Evolutionary conservation across 2,888 invertebrate species (phyloP).

Genomic region (Brenthis daphne): DNA sequence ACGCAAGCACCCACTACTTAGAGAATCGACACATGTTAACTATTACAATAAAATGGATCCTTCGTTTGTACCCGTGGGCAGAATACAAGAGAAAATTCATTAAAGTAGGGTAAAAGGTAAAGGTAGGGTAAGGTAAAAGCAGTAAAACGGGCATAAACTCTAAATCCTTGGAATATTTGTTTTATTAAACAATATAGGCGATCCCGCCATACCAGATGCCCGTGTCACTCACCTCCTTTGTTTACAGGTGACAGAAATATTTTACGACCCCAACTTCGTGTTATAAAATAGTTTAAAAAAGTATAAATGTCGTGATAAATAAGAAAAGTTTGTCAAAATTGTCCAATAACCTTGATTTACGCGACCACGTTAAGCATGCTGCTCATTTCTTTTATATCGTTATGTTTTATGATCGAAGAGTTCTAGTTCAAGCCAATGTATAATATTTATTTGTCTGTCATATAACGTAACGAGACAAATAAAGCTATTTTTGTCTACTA

Average conservation of each 20-base stretch:
- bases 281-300: conserved; percentile 15
- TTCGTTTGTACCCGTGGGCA: too few relatives aligned
- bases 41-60: too few relatives aligned
- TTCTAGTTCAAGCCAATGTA: background rate
- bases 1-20: too few relatives aligned
- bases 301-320: conserved; percentile 18
- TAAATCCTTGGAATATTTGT: background rate
- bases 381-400: background rate
- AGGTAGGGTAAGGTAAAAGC: too few relatives aligned
- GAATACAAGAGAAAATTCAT: background rate
- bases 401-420: conserved; percentile 3
- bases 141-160: too few relatives aligned
- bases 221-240: background rate
- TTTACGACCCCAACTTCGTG: conserved; percentile 10
- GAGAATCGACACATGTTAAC: too few relatives aligned
- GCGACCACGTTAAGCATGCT: background rate
- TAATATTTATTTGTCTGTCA: too few relatives aligned
- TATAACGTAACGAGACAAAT: too few relatives aligned
- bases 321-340: conserved; percentile 13
- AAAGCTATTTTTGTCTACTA: too few relatives aligned
- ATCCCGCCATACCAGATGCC: background rate
- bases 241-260: conserved; percentile 1
- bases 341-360: conserved; percentile 8
- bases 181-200: background rate
- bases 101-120: background rate